Evolutionary conservation across 2,797 vertebrate species (phyloP).

Genomic region (Podargus strigoides): DNA sequence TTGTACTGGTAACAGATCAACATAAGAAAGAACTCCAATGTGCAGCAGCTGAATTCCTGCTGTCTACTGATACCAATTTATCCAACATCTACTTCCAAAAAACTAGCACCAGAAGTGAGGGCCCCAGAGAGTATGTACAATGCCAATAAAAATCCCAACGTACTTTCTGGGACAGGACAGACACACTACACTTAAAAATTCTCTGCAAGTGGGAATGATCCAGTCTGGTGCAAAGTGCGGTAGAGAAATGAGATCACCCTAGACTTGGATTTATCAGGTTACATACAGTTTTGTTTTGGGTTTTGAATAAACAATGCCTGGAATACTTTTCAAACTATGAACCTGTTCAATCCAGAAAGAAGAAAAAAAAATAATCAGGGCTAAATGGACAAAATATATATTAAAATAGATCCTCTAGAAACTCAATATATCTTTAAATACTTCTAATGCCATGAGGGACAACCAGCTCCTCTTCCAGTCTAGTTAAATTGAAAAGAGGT

Average conservation of each 20-base stretch:
- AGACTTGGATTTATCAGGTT: not conserved
- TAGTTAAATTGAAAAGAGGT: not conserved
- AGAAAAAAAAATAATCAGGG: not conserved
- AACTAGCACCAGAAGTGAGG: not conserved
- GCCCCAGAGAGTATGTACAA: not conserved
- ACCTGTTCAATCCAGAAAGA: not conserved
- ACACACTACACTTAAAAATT: not conserved
- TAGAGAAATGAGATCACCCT: not conserved
- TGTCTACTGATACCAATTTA: not conserved
- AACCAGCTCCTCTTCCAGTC: not conserved
- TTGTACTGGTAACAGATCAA: not conserved
- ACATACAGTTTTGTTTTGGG: not conserved
- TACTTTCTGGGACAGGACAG: not conserved
- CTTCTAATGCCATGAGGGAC: not conserved
- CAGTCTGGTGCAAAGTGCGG: not conserved
- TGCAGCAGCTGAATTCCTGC: not conserved
- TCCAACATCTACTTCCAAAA: not conserved
- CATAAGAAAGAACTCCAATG: not conserved
- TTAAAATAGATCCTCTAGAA: not conserved
- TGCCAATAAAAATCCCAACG: not conserved
- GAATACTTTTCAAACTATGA: not conserved
- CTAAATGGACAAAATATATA: not conserved
- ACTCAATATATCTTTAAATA: not conserved
- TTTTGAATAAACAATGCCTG: not conserved
- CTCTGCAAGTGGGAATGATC: not conserved